Conservation (phyloP, 2,113 vertebrate genomes). For the Tenrec ecaudatus region DNA sequence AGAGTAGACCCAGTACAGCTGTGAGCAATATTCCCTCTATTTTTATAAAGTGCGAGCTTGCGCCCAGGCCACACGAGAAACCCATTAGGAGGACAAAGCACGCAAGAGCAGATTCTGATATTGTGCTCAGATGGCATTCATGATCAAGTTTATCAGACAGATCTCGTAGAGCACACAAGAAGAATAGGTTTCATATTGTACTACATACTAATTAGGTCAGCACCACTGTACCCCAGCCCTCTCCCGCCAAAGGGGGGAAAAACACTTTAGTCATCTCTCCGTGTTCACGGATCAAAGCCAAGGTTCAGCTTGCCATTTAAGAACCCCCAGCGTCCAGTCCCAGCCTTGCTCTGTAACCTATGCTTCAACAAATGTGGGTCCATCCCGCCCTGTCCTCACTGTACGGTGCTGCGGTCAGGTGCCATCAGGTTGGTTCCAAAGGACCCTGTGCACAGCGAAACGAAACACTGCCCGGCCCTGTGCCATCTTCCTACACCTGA, state of each 20-base stretch:
- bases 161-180: not conserved
- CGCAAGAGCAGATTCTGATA: not conserved
- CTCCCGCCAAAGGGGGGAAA: not conserved
- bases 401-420: too few species aligned
- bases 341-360: not conserved
- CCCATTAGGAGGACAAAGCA: conserved; percentile 39
- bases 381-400: not conserved
- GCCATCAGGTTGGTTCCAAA: too few species aligned
- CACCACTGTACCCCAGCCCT: not conserved
- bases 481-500: too few species aligned
- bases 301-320: not conserved
- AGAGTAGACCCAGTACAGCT: conserved; percentile 60
- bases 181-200: not conserved
- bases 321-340: not conserved
- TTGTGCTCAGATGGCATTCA: conserved; percentile 19
- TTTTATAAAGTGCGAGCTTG: conserved; percentile 58
- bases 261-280: not conserved
- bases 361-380: not conserved
- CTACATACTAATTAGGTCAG: not conserved
- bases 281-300: conserved; percentile 19
- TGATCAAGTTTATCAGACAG: not conserved
- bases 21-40: conserved; percentile 62
- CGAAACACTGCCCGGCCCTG: too few species aligned
- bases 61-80: conserved; percentile 37
- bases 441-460: too few species aligned